Evolutionary conservation across 2,888 invertebrate genomes (phyloP).

Genomic region (Agrotis exclamationis): DNA sequence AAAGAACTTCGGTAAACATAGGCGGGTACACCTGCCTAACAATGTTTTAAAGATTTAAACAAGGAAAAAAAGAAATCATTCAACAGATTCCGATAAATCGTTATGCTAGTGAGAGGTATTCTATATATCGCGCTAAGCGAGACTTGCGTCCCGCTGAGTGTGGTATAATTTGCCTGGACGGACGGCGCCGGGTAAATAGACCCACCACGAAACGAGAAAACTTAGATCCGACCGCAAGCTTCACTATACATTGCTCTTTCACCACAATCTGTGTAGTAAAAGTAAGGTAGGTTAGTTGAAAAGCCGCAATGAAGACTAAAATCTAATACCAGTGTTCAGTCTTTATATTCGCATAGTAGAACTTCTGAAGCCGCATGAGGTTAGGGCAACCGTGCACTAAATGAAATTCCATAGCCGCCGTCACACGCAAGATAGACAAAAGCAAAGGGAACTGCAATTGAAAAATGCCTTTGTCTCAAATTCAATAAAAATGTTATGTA

Average conservation of each 20-base stretch:
- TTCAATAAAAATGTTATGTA: slow-evolving; percentile 54
- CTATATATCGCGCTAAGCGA: slow-evolving; percentile 81
- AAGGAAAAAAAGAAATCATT: slow-evolving; percentile 58
- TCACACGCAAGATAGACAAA: slow-evolving; percentile 59
- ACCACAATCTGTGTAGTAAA: neutral
- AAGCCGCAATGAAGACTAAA: slow-evolving; percentile 46
- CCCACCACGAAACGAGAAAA: slow-evolving; percentile 35
- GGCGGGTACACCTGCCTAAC: slow-evolving; percentile 23
- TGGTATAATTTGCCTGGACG: slow-evolving; percentile 81
- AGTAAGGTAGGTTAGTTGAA: neutral
- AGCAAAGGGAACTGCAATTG: slow-evolving; percentile 61
- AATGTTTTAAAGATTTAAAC: slow-evolving; percentile 30
- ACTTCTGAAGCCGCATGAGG: slow-evolving; percentile 45
- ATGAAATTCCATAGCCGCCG: slow-evolving; percentile 68
- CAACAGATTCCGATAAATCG: slow-evolving; percentile 67
- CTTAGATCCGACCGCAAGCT: slow-evolving; percentile 1
- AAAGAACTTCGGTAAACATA: neutral
- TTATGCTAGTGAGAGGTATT: slow-evolving; percentile 80
- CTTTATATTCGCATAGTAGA: slow-evolving; percentile 35
- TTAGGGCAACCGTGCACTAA: slow-evolving; percentile 61
- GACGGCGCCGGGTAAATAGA: slow-evolving; percentile 35
- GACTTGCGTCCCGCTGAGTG: slow-evolving; percentile 79
- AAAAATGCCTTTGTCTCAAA: slow-evolving; percentile 66
- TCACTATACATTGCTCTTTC: slow-evolving; percentile 33
- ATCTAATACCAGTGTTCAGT: slow-evolving; percentile 8